These are phyloP conservation scores for Fringilla coelebs DNA, from an alignment of 2,797 vertebrate genomes.

Conservation along the genomic window DNA sequence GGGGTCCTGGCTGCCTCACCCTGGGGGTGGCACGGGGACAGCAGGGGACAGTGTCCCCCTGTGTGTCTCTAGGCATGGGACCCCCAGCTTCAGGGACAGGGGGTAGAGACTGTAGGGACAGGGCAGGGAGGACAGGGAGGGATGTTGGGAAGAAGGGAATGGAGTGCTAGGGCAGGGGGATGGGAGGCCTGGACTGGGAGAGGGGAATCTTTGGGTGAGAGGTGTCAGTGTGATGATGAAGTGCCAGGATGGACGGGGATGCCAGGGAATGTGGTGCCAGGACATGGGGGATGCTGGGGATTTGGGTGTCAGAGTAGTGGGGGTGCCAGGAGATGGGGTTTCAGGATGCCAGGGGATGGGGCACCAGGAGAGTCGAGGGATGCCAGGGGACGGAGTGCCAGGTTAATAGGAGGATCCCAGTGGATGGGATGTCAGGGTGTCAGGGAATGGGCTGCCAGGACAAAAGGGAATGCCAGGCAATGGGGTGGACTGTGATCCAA, in stretches of 20 bases:
- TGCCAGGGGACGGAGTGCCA: not conserved
- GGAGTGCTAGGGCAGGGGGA: not conserved
- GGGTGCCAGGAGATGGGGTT: not conserved
- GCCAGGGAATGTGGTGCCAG: not conserved
- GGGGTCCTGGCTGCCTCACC: not conserved
- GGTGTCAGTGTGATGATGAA: no score
- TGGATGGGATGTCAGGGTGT: no score
- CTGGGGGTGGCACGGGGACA: not conserved
- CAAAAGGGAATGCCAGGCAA: no score
- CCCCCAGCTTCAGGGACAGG: not conserved
- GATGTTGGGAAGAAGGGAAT: not conserved
- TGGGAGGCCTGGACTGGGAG: not conserved
- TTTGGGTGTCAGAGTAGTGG: not conserved
- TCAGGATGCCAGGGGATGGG: not conserved
- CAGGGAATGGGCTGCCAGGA: not conserved
- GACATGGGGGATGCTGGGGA: not conserved
- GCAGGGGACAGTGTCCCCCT: not conserved
- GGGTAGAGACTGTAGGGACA: not conserved
- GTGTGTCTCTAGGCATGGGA: not conserved
- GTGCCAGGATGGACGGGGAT: not conserved
- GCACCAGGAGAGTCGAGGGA: no score
- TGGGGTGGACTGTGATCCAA: not conserved
- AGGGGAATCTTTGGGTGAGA: not conserved
- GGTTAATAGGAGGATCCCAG: not conserved
- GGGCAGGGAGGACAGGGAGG: not conserved